These are phyloP conservation scores for Brenthis hecate DNA, from an alignment of 2,888 invertebrate genomes.

Conservation along the genomic window DNA sequence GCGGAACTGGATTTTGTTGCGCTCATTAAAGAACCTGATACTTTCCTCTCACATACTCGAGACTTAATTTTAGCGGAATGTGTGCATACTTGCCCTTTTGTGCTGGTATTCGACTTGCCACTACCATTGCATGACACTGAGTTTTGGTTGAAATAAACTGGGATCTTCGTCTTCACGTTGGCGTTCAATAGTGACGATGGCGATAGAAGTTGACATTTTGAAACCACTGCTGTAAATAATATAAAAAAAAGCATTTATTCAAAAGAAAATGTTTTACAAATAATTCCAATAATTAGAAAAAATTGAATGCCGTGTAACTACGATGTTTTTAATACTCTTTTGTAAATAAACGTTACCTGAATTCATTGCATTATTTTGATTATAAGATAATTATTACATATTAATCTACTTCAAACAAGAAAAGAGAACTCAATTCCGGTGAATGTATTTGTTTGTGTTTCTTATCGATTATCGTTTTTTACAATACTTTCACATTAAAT, in stretches of 20 bases:
- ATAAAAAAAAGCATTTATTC: background rate
- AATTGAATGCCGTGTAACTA: no score
- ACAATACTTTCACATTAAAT: background rate
- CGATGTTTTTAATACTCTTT: no score
- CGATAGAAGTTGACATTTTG: slow-evolving; percentile 41
- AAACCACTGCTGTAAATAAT: slow-evolving; percentile 50
- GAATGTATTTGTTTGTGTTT: background rate
- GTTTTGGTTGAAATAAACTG: slow-evolving; percentile 55
- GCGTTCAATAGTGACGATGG: slow-evolving; percentile 38
- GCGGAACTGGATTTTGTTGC: slow-evolving; percentile 84
- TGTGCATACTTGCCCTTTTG: slow-evolving; percentile 14
- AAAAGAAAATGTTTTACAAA: background rate
- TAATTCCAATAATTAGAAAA: background rate
- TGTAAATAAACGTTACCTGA: no score
- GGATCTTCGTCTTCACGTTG: slow-evolving; percentile 62
- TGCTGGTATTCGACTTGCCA: slow-evolving; percentile 4
- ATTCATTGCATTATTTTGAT: no score
- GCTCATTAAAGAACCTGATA: slow-evolving; percentile 72
- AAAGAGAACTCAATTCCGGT: no score
- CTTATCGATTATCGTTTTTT: background rate
- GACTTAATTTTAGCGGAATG: slow-evolving; percentile 15
- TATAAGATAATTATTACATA: no score
- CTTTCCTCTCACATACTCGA: slow-evolving; percentile 47
- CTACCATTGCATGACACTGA: slow-evolving; percentile 22
- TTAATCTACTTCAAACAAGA: no score